Evolutionary conservation across 2,888 invertebrate species (phyloP).

Genomic region (Cantharis lateralis): DNA sequence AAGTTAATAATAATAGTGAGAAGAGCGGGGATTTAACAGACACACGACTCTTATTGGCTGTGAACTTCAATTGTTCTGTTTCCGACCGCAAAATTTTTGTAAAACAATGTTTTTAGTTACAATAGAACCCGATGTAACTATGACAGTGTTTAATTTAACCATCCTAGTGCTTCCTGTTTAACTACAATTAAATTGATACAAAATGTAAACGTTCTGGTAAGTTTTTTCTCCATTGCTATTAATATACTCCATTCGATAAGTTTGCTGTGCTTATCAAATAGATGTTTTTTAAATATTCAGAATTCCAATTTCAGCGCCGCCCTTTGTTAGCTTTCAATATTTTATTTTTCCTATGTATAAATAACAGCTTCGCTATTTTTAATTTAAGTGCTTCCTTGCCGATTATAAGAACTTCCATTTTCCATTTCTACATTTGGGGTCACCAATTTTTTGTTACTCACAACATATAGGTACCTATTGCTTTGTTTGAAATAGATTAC

Average conservation of each 20-base stretch:
- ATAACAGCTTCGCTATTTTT: too few species aligned
- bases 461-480: too few species aligned
- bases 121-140: not conserved
- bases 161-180: not conserved
- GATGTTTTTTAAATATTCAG: not conserved
- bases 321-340: not conserved
- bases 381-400: too few species aligned
- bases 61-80: slow-evolving; percentile 34
- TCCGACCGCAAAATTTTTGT: slow-evolving; percentile 46
- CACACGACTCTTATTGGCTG: slow-evolving; percentile 32
- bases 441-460: not conserved
- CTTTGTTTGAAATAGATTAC: too few species aligned
- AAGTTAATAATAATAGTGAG: slow-evolving; percentile 40
- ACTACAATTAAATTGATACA: not conserved
- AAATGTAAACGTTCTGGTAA: not conserved
- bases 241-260: not conserved
- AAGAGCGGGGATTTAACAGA: slow-evolving; percentile 32
- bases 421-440: too few species aligned
- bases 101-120: slow-evolving; percentile 32
- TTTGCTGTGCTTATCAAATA: too few species aligned
- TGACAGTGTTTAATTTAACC: not conserved
- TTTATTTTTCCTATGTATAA: not conserved
- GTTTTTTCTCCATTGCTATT: too few species aligned
- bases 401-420: too few species aligned
- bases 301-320: not conserved